Evolutionary conservation across 2,113 vertebrate genomes (phyloP).

Genomic region (Saguinus midas): DNA sequence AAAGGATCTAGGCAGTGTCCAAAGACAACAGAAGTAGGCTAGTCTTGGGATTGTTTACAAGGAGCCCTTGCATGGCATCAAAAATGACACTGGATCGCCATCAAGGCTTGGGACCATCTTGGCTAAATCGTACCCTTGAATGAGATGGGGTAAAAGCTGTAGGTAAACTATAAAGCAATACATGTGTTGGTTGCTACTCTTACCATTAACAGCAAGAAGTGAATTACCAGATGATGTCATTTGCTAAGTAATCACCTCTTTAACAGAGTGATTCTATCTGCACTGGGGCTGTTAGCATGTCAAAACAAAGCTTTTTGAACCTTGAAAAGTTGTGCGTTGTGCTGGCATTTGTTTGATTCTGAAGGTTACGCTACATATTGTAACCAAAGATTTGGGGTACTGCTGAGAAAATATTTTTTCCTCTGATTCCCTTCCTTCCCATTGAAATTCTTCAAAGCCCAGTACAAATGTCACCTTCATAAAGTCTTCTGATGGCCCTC

Average conservation of each 20-base stretch:
- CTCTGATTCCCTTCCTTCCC: neutral
- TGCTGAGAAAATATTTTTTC: neutral
- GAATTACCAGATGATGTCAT: neutral
- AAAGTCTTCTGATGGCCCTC: neutral
- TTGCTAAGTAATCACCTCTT: constrained; percentile 37
- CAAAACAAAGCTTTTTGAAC: constrained; percentile 17
- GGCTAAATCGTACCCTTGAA: neutral
- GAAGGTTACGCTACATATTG: neutral
- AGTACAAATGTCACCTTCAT: neutral
- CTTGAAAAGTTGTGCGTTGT: neutral
- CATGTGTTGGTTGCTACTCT: neutral
- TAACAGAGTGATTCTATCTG: neutral
- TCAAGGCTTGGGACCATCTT: neutral
- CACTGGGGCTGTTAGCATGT: neutral
- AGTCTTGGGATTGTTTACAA: neutral
- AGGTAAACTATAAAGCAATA: neutral
- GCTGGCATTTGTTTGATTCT: constrained; percentile 2
- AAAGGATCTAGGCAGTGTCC: neutral
- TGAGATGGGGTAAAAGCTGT: neutral
- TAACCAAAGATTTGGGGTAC: neutral
- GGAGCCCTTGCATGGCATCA: neutral
- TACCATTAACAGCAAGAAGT: neutral
- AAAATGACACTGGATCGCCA: neutral
- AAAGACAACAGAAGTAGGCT: neutral
- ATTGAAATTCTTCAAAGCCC: neutral